These are phyloP conservation scores for Sebastes minor DNA, from an alignment of 2,797 vertebrate species.

Conservation along the genomic window DNA sequence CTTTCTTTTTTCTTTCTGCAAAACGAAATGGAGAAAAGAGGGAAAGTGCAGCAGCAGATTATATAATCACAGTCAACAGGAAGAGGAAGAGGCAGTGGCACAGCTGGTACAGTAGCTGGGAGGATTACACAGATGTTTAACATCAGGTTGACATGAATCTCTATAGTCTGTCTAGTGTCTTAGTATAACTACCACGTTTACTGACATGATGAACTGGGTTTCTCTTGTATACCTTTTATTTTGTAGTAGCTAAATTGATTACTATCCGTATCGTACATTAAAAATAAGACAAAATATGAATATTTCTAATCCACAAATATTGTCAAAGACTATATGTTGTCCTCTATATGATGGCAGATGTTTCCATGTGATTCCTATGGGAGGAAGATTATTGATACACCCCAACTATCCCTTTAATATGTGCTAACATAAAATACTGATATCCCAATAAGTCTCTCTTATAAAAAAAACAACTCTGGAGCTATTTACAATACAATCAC, in stretches of 20 bases:
- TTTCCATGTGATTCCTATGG: background rate
- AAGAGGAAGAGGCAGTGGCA: conserved; percentile 90
- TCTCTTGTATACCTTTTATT: background rate
- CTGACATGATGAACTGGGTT: background rate
- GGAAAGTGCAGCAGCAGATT: conserved; percentile 96
- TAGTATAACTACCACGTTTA: conserved; percentile 21
- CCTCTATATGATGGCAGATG: background rate
- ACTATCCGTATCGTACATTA: background rate
- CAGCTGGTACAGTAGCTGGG: conserved; percentile 90
- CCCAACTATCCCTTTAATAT: conserved; percentile 24
- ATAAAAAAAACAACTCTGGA: conserved; percentile 78
- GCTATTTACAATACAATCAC: conserved; percentile 83
- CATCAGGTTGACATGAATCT: conserved; percentile 82
- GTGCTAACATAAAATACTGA: conserved; percentile 62
- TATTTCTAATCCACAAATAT: conserved; percentile 1
- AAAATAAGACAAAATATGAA: background rate
- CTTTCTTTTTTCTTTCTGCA: conserved; percentile 26
- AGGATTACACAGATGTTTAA: conserved; percentile 87
- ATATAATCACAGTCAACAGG: conserved; percentile 90
- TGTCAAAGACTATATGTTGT: background rate
- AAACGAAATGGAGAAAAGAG: conserved; percentile 46
- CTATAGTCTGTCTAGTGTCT: conserved; percentile 45
- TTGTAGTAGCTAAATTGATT: background rate
- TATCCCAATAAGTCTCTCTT: conserved; percentile 67
- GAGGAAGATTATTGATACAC: background rate